These are phyloP conservation scores for Temnothorax longispinosus DNA, from an alignment of 1,140 invertebrate species.

Conservation along the genomic window DNA sequence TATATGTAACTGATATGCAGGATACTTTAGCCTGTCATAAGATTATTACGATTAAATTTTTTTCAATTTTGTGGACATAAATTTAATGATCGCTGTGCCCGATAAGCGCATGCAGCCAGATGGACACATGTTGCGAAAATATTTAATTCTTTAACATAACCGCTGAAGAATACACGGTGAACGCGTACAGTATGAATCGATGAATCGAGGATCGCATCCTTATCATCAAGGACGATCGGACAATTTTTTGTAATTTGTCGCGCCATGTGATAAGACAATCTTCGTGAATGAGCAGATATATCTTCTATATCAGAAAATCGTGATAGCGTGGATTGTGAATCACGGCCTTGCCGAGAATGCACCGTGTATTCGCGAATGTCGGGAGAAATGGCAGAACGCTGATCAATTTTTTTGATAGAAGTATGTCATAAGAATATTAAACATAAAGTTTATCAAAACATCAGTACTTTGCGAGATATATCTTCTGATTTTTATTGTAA, in stretches of 20 bases:
- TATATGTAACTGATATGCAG: no score
- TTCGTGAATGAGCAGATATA: conserved; percentile 39
- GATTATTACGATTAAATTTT: no score
- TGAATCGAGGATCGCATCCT: background rate
- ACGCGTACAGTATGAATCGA: background rate
- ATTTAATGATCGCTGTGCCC: background rate
- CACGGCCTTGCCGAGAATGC: conserved; percentile 34
- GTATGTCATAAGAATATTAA: background rate
- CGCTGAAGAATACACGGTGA: background rate
- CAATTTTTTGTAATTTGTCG: conserved; percentile 36
- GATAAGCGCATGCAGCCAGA: background rate
- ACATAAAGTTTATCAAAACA: background rate
- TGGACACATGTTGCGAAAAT: background rate
- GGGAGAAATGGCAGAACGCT: background rate
- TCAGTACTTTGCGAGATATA: background rate
- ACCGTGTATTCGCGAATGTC: background rate
- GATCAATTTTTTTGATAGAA: background rate
- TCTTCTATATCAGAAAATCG: conserved; percentile 44
- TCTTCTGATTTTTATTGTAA: background rate
- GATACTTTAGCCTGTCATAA: no score
- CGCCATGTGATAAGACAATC: conserved; percentile 27
- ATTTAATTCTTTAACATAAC: background rate
- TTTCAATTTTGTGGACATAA: background rate
- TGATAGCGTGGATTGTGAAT: conserved; percentile 48
- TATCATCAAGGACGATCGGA: conserved; percentile 8